A percentile compares a stretch with the other conserved stretches of the same genome.
Evolutionary conservation across 37 sponge, comb jelly and placozoan genomes (phyloP).

Genomic region (Crambe crambe): DNA sequence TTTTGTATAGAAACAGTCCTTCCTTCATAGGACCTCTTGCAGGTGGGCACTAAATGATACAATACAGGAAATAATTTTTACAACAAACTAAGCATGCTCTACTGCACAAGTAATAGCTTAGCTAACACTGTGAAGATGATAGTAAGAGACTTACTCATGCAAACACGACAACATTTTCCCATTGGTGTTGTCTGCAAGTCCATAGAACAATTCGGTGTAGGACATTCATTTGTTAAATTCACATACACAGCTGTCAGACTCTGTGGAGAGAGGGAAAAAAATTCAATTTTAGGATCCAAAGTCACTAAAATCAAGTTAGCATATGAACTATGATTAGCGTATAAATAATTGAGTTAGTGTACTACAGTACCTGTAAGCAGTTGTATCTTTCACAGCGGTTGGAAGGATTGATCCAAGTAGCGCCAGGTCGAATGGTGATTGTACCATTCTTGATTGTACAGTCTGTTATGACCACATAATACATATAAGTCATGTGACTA

Average conservation of each 20-base stretch:
- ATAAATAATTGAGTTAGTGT: neutral
- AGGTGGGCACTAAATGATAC: slow-evolving; percentile 5
- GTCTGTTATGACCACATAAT: neutral
- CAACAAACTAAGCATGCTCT: no score
- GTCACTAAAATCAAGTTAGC: no score
- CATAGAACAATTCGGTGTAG: neutral
- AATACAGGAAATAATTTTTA: no score
- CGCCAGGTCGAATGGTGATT: neutral
- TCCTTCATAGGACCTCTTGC: neutral
- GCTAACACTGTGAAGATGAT: no score
- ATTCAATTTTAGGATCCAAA: no score
- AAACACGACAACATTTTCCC: slow-evolving; percentile 17
- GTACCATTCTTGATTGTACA: neutral
- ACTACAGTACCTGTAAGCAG: neutral
- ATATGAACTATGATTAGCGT: no score
- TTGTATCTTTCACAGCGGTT: slow-evolving; percentile 25
- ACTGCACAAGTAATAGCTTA: no score
- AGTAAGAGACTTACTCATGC: slow-evolving; percentile 10
- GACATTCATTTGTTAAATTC: neutral
- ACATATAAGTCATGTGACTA: no score
- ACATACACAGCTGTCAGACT: neutral
- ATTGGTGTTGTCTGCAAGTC: neutral
- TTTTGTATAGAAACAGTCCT: neutral
- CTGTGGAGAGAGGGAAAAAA: neutral
- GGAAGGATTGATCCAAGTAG: neutral